A percentile compares a stretch with the other conserved stretches of the same genome.
phyloP scores from a whole-genome alignment of 2,888 invertebrate genomes.

The Agrochola macilenta region DNA sequence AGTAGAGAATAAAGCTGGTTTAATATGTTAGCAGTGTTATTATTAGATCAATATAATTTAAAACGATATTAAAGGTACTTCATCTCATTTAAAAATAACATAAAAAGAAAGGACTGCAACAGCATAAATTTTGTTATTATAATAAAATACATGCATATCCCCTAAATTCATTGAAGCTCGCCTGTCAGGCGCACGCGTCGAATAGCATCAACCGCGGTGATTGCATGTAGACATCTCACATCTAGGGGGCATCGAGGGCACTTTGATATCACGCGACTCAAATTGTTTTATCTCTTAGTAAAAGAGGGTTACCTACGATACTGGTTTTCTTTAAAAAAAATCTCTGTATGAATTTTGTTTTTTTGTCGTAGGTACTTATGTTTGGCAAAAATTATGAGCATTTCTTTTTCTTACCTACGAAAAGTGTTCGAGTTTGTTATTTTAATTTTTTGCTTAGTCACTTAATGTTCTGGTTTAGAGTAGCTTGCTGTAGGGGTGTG shows the following conservation, averaged over 20 bases:
- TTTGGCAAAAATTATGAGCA: neutral
- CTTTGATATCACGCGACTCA: slow-evolving; percentile 52
- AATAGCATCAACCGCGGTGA: slow-evolving; percentile 51
- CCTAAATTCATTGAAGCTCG: slow-evolving; percentile 38
- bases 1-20: neutral
- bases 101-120: neutral
- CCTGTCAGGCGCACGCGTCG: slow-evolving; percentile 58
- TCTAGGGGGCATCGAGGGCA: slow-evolving; percentile 47
- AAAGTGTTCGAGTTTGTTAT: neutral
- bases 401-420: slow-evolving; percentile 1
- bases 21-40: neutral
- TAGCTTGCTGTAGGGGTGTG: slow-evolving; percentile 17
- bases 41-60: neutral
- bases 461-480: neutral
- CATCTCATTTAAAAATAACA: neutral
- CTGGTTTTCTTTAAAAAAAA: too few species aligned
- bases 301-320: slow-evolving; percentile 20
- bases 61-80: neutral
- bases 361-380: neutral
- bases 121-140: neutral
- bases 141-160: slow-evolving; percentile 15
- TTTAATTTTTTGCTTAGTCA: neutral
- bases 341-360: neutral
- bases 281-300: slow-evolving; percentile 57
- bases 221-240: slow-evolving; percentile 40